Evolutionary conservation across 2,888 invertebrate species (phyloP).

Genomic region (Platerodrilus igneus): DNA sequence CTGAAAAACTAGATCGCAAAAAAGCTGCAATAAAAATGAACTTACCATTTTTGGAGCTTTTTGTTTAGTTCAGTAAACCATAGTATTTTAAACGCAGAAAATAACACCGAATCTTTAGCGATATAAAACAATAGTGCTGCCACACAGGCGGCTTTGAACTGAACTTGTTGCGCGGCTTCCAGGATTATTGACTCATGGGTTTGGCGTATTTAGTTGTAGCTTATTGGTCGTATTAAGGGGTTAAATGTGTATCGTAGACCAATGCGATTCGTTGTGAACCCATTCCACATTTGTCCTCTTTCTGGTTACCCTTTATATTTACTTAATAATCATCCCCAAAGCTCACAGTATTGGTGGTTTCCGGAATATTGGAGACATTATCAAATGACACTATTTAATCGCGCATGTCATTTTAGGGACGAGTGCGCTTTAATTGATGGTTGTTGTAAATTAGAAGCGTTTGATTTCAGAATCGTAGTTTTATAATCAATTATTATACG

Average conservation of each 20-base stretch:
- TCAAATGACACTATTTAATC: slow-evolving; percentile 29
- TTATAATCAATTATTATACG: too few species aligned
- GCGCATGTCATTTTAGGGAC: slow-evolving; percentile 28
- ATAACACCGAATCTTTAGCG: too few species aligned
- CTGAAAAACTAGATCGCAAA: too few species aligned
- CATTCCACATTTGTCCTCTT: slow-evolving; percentile 41
- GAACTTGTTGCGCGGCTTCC: slow-evolving; percentile 39
- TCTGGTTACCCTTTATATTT: slow-evolving; percentile 30
- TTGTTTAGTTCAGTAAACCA: too few species aligned
- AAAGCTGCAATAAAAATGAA: too few species aligned
- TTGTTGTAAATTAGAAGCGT: too few species aligned
- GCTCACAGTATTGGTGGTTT: slow-evolving; percentile 41
- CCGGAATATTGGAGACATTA: slow-evolving; percentile 39
- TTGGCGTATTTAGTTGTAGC: slow-evolving; percentile 29
- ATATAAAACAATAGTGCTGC: slow-evolving; percentile 26
- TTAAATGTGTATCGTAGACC: slow-evolving; percentile 38
- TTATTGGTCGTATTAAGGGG: slow-evolving; percentile 35
- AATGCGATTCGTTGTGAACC: slow-evolving; percentile 33
- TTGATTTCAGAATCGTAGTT: too few species aligned
- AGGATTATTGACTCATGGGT: slow-evolving; percentile 39
- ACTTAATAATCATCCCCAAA: slow-evolving; percentile 28
- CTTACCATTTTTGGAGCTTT: too few species aligned
- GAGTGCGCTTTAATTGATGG: too few species aligned
- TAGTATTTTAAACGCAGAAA: too few species aligned
- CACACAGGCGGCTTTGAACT: slow-evolving; percentile 26